phyloP scores from a whole-genome alignment of 2,113 vertebrate species.

The Hippoglossus stenolepis region DNA sequence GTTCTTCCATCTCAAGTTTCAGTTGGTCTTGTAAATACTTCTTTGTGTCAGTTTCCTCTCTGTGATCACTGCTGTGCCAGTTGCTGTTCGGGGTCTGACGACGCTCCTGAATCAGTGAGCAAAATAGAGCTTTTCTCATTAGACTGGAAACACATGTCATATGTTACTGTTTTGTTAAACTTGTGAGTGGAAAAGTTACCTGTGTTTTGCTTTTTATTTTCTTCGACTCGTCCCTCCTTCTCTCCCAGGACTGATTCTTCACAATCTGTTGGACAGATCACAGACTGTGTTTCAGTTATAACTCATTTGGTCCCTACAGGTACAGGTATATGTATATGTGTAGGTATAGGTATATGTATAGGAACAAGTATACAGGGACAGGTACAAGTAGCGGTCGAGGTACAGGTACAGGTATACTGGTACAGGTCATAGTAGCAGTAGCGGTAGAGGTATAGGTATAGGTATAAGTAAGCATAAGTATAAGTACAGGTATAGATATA shows the following conservation, averaged over 20 bases:
- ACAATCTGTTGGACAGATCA: slow-evolving; percentile 71
- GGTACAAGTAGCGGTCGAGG: too few relatives aligned
- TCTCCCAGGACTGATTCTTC: slow-evolving; percentile 77
- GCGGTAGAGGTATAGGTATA: too few relatives aligned
- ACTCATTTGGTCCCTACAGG: background rate
- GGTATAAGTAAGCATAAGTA: too few relatives aligned
- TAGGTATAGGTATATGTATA: too few relatives aligned
- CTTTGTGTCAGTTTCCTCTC: slow-evolving; percentile 32
- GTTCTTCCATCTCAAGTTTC: slow-evolving; percentile 79
- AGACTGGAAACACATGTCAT: background rate
- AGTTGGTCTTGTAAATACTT: slow-evolving; percentile 74
- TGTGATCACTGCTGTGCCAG: slow-evolving; percentile 13
- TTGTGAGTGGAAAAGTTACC: slow-evolving; percentile 36
- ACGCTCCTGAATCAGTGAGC: slow-evolving; percentile 37
- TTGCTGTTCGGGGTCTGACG: slow-evolving; percentile 2
- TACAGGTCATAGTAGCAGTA: too few relatives aligned
- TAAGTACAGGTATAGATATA: too few relatives aligned
- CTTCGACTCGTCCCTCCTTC: slow-evolving; percentile 64
- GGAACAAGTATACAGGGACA: too few relatives aligned
- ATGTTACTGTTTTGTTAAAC: background rate
- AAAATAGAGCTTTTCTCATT: background rate
- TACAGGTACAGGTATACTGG: too few relatives aligned
- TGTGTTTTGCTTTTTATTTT: slow-evolving; percentile 56
- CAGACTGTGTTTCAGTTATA: background rate
- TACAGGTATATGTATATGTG: background rate